These are phyloP conservation scores for Oxyteleia sp. DNA, from an alignment of 2,888 invertebrate species.

Conservation along the genomic window DNA sequence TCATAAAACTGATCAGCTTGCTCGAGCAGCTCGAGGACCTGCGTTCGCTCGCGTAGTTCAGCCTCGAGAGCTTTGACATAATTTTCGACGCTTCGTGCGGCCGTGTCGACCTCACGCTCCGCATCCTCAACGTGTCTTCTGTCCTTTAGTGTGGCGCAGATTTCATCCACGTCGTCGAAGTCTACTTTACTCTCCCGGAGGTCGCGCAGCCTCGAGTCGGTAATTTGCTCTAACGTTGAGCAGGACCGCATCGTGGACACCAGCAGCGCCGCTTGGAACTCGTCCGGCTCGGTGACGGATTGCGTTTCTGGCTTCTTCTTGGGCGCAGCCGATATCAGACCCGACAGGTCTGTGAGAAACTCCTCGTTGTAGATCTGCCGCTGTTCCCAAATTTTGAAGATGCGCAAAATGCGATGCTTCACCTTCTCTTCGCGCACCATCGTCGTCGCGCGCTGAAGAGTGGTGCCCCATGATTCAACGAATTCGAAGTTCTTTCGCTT, in stretches of 20 bases:
- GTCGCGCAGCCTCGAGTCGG: constrained; percentile 85
- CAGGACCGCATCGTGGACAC: too few species aligned
- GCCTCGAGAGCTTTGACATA: constrained; percentile 94
- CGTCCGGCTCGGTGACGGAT: too few species aligned
- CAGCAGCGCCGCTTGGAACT: too few species aligned
- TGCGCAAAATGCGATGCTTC: constrained; percentile 94
- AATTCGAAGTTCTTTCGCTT: constrained; percentile 96
- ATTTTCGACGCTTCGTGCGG: constrained; percentile 92
- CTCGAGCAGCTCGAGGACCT: constrained; percentile 92
- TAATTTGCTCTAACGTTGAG: constrained; percentile 86
- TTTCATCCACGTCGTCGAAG: constrained; percentile 92
- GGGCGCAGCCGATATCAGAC: too few species aligned
- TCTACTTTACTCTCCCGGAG: constrained; percentile 91
- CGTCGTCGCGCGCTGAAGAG: constrained; percentile 96
- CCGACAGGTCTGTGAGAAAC: constrained; percentile 96
- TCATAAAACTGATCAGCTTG: constrained; percentile 96
- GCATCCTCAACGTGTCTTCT: constrained; percentile 95
- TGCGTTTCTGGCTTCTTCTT: too few species aligned
- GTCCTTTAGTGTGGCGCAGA: constrained; percentile 95
- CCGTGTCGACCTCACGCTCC: constrained; percentile 95
- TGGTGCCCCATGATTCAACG: constrained; percentile 97
- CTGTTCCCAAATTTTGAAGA: constrained; percentile 99
- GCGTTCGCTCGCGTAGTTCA: constrained; percentile 94
- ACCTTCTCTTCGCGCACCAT: constrained; percentile 97
- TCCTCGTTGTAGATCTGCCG: constrained; percentile 96